Evolutionary conservation across 2,113 vertebrate genomes (phyloP), one percentile per base, ranked within the genome.

Genomic region (Paraplagusia blochii): DNA sequence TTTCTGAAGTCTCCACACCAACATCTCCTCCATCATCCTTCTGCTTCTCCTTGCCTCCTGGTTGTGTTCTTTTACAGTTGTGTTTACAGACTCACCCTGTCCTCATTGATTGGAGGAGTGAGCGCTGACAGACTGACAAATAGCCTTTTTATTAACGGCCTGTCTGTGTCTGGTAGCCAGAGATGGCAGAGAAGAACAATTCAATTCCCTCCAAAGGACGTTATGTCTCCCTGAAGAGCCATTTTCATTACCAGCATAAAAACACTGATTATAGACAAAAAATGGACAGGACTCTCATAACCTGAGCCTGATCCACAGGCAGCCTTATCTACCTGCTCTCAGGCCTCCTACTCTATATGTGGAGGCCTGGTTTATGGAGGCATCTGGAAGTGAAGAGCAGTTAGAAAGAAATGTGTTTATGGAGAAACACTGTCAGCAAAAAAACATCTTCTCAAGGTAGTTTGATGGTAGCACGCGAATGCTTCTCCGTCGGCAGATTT

Each of bases 71-170:
- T 39, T 38, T 33, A 1, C 58, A 58, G 53, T 53, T 56, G 35
- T 15, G n/a, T 63, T 50, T 66, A 53, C 69, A 53, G 61, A 75
- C 53, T 61, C 16, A 33, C 53, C 51, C 64, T 72, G 66, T 60
- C 53, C 42, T 69, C 81, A 85, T 84, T 86, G 82, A 88, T 77
- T 83, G 60, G 44, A 66, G 66, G 48, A 58, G 53, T 17, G 46
- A 62, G 70, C 9, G 70, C 68, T 82, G 84, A 86, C 81, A 84
- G 79, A 66, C 77, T 81, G 84, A 84, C 74, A 82, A 84, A 84
- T 75, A 81, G 81, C 63, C 77, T 82, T 77, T 85, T 84, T 85
- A 87, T 85, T 78, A 84, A 81, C 50, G 49, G 79, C 47, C 68
- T 69, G 79, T 79, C 64, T 84, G 69, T 66, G 77, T 66, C 76